A percentile compares a stretch with the other conserved stretches of the same genome.
Evolutionary conservation across 2,797 vertebrate species (phyloP).

Genomic region (Pterois miles): DNA sequence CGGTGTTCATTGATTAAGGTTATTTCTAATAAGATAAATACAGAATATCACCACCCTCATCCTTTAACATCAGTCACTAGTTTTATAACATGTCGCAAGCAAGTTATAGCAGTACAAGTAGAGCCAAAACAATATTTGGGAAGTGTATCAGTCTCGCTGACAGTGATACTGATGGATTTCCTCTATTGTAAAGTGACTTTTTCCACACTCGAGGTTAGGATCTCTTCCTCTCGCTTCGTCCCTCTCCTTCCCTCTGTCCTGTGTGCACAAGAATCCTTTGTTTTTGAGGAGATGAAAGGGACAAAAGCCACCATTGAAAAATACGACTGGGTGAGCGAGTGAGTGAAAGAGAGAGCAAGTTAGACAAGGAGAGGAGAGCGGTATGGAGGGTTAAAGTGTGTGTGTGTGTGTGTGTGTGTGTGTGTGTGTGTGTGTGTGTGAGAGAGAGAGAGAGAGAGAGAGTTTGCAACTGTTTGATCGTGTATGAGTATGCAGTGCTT

Average conservation of each 20-base stretch:
- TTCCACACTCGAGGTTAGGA: conserved; percentile 52
- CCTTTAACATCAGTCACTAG: neutral
- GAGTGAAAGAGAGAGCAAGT: conserved; percentile 65
- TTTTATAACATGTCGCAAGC: neutral
- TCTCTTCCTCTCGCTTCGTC: conserved; percentile 70
- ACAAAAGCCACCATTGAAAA: conserved; percentile 89
- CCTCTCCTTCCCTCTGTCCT: conserved; percentile 71
- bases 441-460: too few species aligned
- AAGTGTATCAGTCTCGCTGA: neutral
- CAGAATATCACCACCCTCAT: neutral
- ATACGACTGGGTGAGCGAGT: conserved; percentile 72
- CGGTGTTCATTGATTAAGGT: too few species aligned
- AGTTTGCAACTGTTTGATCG: conserved; percentile 38
- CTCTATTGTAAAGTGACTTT: conserved; percentile 23
- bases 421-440: conserved; percentile 36
- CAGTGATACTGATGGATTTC: conserved; percentile 4
- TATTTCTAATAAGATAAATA: neutral
- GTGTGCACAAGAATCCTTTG: conserved; percentile 85
- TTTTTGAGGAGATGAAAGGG: conserved; percentile 83
- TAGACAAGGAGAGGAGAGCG: conserved; percentile 43
- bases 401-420: conserved; percentile 36
- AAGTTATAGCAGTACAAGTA: neutral
- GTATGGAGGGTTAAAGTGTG: conserved; percentile 33
- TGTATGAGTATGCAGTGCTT: conserved; percentile 54
- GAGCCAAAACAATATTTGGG: neutral